A percentile compares a stretch with the other conserved stretches of the same genome.
phyloP scores from a whole-genome alignment of 2,888 invertebrate species.

The Micropterix aruncella region DNA sequence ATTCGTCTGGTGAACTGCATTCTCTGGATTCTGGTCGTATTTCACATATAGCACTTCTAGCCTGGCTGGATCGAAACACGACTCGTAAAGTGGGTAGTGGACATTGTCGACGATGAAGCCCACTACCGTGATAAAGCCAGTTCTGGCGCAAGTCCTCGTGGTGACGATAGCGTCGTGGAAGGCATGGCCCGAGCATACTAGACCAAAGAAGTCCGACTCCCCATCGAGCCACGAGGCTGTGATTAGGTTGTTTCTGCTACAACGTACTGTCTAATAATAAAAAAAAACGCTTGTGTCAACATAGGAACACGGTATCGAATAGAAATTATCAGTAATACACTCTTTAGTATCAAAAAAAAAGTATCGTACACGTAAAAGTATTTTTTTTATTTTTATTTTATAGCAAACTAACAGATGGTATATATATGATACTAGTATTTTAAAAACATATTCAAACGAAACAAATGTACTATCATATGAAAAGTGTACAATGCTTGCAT shows the following conservation, averaged over 20 bases:
- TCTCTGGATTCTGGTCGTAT: conserved; percentile 28
- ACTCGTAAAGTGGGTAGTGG: conserved; percentile 31
- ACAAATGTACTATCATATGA: too few relatives aligned
- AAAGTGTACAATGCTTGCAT: too few relatives aligned
- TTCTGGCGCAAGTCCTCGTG: conserved; percentile 24
- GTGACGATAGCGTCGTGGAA: conserved; percentile 26
- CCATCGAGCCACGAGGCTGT: conserved; percentile 25
- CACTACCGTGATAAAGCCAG: conserved; percentile 30
- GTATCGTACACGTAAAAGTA: too few relatives aligned
- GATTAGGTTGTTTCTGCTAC: conserved; percentile 20
- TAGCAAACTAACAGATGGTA: too few relatives aligned
- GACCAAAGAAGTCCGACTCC: conserved; percentile 22
- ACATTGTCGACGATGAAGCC: conserved; percentile 32
- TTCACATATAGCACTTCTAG: conserved; percentile 38
- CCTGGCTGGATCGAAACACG: conserved; percentile 37
- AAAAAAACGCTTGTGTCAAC: too few relatives aligned
- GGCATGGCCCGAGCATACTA: conserved; percentile 27
- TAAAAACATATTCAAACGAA: too few relatives aligned
- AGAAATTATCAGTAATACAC: not conserved
- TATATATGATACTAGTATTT: too few relatives aligned
- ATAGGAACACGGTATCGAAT: too few relatives aligned
- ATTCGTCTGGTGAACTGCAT: conserved; percentile 30
- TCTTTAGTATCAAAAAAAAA: not conserved
- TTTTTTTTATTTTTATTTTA: too few relatives aligned
- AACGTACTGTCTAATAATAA: conserved; percentile 27